Evolutionary conservation across 2,797 vertebrate genomes (phyloP).

Genomic region (Sebastolobus altivelis): DNA sequence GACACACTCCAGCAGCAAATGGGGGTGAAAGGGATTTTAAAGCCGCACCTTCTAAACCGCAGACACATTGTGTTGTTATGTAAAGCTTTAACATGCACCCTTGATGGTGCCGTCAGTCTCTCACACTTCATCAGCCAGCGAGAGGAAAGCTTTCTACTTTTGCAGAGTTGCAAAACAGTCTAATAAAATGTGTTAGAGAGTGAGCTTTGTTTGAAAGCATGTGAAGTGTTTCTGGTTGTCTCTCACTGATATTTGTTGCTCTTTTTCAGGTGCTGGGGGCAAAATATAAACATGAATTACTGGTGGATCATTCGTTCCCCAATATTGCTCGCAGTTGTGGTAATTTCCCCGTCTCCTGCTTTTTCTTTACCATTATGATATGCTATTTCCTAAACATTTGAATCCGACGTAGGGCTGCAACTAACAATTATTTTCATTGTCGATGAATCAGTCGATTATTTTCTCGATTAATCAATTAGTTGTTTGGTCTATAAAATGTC

Average conservation of each 20-base stretch:
- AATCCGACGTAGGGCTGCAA: neutral
- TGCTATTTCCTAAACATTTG: neutral
- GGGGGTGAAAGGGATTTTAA: slow-evolving; percentile 7
- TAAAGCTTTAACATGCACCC: slow-evolving; percentile 39
- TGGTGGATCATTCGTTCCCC: slow-evolving; percentile 98
- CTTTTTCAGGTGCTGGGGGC: slow-evolving; percentile 91
- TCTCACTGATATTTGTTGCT: slow-evolving; percentile 22
- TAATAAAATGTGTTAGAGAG: neutral
- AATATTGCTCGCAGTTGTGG: slow-evolving; percentile 93
- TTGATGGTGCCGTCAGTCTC: neutral
- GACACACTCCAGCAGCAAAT: slow-evolving; percentile 4
- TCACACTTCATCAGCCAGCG: slow-evolving; percentile 10
- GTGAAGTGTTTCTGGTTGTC: neutral
- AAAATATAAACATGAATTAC: slow-evolving; percentile 92
- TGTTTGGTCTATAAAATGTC: neutral
- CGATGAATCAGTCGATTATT: neutral
- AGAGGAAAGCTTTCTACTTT: slow-evolving; percentile 8
- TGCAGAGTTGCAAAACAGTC: slow-evolving; percentile 1
- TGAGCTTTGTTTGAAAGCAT: neutral
- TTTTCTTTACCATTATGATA: neutral
- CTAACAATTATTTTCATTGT: neutral
- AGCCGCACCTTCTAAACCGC: neutral
- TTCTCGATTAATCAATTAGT: neutral
- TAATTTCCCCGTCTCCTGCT: slow-evolving; percentile 76
- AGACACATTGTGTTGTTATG: slow-evolving; percentile 19